A percentile compares a stretch with the other conserved stretches of the same genome.
These are phyloP conservation scores for Actinia equina DNA, from an alignment of 64 coral and sea anemone genomes.

Conservation along the genomic window DNA sequence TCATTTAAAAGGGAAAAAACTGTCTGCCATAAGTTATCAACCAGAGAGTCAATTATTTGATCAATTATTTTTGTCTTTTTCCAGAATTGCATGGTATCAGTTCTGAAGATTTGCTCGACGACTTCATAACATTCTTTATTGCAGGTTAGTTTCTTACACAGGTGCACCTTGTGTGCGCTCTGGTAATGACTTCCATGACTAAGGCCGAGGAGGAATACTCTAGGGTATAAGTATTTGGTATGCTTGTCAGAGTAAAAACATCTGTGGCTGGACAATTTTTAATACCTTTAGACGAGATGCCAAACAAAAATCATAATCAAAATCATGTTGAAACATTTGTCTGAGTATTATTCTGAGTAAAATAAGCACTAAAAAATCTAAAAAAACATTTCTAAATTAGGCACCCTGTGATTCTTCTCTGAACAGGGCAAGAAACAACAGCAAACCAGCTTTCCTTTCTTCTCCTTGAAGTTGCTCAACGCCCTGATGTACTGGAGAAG, in stretches of 20 bases:
- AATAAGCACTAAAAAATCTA: no score
- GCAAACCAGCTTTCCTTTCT: conserved; percentile 19
- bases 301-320: no score
- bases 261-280: no score
- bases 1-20: no score
- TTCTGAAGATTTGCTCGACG: conserved; percentile 21
- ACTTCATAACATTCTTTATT: conserved; percentile 23
- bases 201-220: no score
- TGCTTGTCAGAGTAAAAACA: no score
- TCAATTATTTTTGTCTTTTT: not conserved
- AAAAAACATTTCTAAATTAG: not conserved
- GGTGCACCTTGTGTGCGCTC: not conserved
- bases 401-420: not conserved
- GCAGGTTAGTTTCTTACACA: conserved; percentile 2
- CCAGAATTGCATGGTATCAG: not conserved
- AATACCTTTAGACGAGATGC: no score
- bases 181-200: no score
- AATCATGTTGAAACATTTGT: no score
- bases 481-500: conserved; percentile 1
- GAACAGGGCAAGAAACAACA: conserved; percentile 21
- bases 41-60: not conserved
- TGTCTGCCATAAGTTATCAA: no score
- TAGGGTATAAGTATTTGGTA: no score
- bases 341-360: no score
- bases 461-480: not conserved